Evolutionary conservation across 2,888 invertebrate species (phyloP).

Genomic region (Drosophila mulleri): DNA sequence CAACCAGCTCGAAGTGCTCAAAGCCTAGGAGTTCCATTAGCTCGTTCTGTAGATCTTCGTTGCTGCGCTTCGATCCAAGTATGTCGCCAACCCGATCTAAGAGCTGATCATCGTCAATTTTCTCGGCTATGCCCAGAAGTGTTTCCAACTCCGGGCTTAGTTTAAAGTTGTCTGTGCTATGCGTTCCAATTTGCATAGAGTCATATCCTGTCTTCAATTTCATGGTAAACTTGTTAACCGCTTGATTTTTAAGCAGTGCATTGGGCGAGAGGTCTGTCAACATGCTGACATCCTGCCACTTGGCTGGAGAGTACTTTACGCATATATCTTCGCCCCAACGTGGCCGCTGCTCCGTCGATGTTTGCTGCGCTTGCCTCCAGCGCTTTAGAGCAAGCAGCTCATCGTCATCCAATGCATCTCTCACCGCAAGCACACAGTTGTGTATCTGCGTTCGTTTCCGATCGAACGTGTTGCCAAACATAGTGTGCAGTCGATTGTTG

Average conservation of each 20-base stretch:
- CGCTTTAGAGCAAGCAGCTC: constrained; percentile 86
- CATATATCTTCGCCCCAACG: constrained; percentile 77
- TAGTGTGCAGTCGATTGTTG: constrained; percentile 86
- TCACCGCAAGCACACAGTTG: constrained; percentile 86
- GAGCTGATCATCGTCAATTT: constrained; percentile 69
- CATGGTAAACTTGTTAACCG: constrained; percentile 72
- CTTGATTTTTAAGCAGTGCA: constrained; percentile 59
- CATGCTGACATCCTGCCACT: constrained; percentile 52
- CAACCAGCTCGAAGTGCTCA: constrained; percentile 92
- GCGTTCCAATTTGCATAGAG: background rate
- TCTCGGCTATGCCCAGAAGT: constrained; percentile 72
- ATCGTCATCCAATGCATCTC: constrained; percentile 85
- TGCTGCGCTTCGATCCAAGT: constrained; percentile 87
- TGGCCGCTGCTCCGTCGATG: constrained; percentile 15
- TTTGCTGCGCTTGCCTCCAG: constrained; percentile 80
- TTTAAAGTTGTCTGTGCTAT: constrained; percentile 33
- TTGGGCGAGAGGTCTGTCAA: constrained; percentile 75
- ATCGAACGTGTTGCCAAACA: constrained; percentile 87
- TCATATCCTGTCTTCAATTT: constrained; percentile 48
- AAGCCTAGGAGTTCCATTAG: constrained; percentile 95
- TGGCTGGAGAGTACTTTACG: constrained; percentile 45
- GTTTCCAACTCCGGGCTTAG: constrained; percentile 65
- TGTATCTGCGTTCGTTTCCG: constrained; percentile 87
- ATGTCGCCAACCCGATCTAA: constrained; percentile 83
- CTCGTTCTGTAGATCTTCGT: constrained; percentile 91